A percentile compares a stretch with the other conserved stretches of the same genome.
phyloP scores from a whole-genome alignment of 2,888 invertebrate genomes.

The Tetheella fluctuosa region DNA sequence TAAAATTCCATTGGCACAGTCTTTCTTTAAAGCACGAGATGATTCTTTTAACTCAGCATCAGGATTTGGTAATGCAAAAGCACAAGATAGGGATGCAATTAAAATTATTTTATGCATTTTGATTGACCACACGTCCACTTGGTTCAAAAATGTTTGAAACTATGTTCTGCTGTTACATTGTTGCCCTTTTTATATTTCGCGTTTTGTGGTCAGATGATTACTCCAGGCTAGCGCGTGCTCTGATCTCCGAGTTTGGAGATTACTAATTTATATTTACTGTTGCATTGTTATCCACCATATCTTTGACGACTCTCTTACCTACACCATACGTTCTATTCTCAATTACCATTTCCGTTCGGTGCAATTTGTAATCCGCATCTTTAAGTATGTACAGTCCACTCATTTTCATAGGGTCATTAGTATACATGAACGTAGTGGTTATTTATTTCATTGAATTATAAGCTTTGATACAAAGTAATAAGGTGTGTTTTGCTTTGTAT shows the following conservation, averaged over 20 bases:
- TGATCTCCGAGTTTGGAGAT: conserved; percentile 41
- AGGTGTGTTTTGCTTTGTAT: conserved; percentile 33
- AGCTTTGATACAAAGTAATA: conserved; percentile 27
- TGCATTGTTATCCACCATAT: conserved; percentile 13
- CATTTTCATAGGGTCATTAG: conserved; percentile 56
- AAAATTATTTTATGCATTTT: conserved; percentile 55
- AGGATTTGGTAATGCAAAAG: conserved; percentile 51
- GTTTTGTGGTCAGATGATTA: conserved; percentile 65
- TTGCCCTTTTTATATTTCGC: conserved; percentile 68
- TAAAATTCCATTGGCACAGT: conserved; percentile 57
- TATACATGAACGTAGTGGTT: conserved; percentile 34
- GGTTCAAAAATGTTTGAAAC: conserved; percentile 40
- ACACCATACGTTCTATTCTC: conserved; percentile 32
- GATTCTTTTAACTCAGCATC: conserved; percentile 43
- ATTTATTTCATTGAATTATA: conserved; percentile 23
- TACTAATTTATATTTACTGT: conserved; percentile 27
- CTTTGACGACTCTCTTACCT: conserved; percentile 22
- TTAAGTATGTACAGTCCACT: conserved; percentile 35
- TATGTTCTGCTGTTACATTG: conserved; percentile 49
- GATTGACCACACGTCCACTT: conserved; percentile 44
- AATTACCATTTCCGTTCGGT: conserved; percentile 16
- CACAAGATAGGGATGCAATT: conserved; percentile 38
- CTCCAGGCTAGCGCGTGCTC: conserved; percentile 51
- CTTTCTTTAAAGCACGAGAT: conserved; percentile 48
- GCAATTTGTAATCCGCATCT: conserved; percentile 22